phyloP scores from a whole-genome alignment of 2,797 vertebrate genomes.

The Thripadectes ignobilis region DNA sequence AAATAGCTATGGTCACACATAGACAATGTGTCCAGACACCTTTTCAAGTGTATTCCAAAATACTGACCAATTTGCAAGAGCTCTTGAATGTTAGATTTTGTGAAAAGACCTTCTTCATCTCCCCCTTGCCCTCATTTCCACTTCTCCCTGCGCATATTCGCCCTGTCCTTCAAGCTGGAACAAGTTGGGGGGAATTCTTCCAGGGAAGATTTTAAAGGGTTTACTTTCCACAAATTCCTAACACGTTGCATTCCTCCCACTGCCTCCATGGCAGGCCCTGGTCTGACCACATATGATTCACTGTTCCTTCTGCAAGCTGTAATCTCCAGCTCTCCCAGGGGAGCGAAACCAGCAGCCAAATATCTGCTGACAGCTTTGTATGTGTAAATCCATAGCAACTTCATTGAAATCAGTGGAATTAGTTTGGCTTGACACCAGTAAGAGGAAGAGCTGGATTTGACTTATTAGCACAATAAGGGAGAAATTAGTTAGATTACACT shows the following conservation, averaged over 20 bases:
- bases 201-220: not conserved
- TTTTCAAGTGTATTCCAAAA: not conserved
- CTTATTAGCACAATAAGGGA: slow-evolving; percentile 49
- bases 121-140: not conserved
- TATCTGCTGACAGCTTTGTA: slow-evolving; percentile 9
- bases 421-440: slow-evolving; percentile 40
- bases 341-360: not conserved
- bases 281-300: not conserved
- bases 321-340: slow-evolving; percentile 7
- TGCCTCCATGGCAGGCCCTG: not conserved
- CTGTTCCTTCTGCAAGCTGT: not conserved
- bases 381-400: slow-evolving; percentile 42
- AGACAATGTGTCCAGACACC: not conserved
- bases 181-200: not conserved
- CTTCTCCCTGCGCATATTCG: not conserved
- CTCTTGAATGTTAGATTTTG: not conserved
- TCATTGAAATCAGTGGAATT: slow-evolving; percentile 31
- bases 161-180: not conserved
- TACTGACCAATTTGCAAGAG: not conserved
- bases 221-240: not conserved
- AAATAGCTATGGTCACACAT: not conserved
- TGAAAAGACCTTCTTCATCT: not conserved
- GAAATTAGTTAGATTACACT: slow-evolving; percentile 47
- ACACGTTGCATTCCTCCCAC: not conserved
- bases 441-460: slow-evolving; percentile 35